A percentile compares a stretch with the other conserved stretches of the same genome.
Conservation (phyloP, 2,113 vertebrate species). For the Nycticryphes semicollaris region DNA sequence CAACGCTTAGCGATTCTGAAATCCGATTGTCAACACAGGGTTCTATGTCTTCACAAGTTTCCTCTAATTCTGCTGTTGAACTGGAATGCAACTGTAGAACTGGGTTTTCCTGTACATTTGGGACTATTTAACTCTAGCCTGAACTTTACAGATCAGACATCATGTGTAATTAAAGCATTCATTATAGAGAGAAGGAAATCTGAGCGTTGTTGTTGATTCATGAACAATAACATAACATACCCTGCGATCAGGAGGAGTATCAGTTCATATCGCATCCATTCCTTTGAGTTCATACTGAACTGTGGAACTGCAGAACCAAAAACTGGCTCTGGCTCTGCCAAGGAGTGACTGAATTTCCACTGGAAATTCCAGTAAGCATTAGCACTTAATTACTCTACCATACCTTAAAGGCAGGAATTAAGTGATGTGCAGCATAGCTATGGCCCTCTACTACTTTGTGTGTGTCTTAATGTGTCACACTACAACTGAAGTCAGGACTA, state of each 20-base stretch:
- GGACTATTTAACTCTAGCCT: background rate
- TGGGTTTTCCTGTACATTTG: background rate
- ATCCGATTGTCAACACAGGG: background rate
- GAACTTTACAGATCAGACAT: background rate
- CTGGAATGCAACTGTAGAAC: background rate
- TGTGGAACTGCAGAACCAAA: background rate
- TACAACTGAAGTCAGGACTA: background rate
- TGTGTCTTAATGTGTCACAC: background rate
- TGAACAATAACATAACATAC: background rate
- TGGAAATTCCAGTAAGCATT: constrained; percentile 27
- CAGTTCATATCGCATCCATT: background rate
- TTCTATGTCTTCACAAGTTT: background rate
- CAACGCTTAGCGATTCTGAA: background rate
- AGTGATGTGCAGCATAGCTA: background rate
- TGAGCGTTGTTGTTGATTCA: background rate
- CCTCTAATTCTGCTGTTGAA: background rate
- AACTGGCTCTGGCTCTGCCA: background rate
- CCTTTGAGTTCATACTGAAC: background rate
- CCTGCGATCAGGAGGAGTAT: background rate
- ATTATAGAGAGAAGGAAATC: background rate
- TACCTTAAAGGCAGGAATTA: constrained; percentile 16
- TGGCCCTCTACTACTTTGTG: background rate
- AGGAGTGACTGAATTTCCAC: background rate
- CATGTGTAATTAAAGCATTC: background rate
- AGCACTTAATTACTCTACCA: background rate